Percentiles rank a stretch among this genome's conserved stretches.
These are phyloP conservation scores for Chaetophractus vellerosus DNA, from an alignment of 2,797 vertebrate species.

Conservation along the genomic window DNA sequence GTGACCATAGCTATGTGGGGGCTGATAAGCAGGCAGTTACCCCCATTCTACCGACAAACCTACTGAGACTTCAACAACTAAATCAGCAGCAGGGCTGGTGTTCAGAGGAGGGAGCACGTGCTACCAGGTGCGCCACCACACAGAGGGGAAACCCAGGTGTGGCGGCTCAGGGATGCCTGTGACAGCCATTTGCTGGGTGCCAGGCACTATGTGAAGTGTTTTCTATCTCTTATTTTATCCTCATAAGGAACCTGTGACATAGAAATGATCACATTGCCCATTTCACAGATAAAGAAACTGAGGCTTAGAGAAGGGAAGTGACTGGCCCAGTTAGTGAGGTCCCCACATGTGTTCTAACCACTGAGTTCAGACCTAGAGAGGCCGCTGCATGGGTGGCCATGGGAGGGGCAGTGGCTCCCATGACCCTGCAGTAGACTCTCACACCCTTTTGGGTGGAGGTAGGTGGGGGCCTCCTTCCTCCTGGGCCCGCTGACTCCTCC, in stretches of 20 bases:
- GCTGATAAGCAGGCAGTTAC: neutral
- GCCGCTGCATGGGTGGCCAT: slow-evolving; percentile 60
- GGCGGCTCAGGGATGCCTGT: neutral
- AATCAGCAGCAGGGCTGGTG: neutral
- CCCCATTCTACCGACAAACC: neutral
- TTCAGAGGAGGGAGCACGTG: neutral
- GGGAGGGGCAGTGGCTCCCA: slow-evolving; percentile 10
- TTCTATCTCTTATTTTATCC: neutral
- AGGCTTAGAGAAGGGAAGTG: slow-evolving; percentile 25
- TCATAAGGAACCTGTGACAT: neutral
- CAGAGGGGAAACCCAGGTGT: neutral
- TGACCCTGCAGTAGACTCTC: slow-evolving; percentile 13
- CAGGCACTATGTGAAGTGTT: neutral
- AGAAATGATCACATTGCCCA: neutral
- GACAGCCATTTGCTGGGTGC: neutral
- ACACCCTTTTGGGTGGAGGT: slow-evolving; percentile 27
- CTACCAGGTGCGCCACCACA: neutral
- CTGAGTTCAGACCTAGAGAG: slow-evolving; percentile 28
- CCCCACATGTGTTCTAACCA: neutral
- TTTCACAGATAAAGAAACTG: slow-evolving; percentile 34
- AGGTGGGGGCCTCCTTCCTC: neutral
- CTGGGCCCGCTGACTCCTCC: neutral
- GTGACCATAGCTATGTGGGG: neutral
- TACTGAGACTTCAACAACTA: neutral
- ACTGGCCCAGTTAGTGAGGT: neutral